Conservation (phyloP, 1,140 invertebrate genomes). For the Bradysia coprophila region DNA sequence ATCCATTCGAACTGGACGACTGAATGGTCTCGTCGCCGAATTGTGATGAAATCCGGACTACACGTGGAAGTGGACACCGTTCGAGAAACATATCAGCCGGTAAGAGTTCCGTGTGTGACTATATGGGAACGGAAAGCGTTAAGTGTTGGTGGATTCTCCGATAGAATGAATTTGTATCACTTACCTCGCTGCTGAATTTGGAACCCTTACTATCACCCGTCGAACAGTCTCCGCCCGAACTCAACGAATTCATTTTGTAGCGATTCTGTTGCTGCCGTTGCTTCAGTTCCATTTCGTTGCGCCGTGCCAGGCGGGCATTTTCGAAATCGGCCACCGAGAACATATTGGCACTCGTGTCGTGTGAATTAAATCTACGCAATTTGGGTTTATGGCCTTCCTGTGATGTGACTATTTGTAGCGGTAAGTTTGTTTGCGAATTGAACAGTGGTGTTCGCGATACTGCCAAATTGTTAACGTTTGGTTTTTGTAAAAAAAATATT, state of each 20-base stretch:
- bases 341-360: slow-evolving; percentile 23
- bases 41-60: slow-evolving; percentile 25
- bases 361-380: slow-evolving; percentile 21
- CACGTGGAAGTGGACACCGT: slow-evolving; percentile 31
- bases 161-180: slow-evolving; percentile 1
- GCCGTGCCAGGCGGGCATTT: slow-evolving; percentile 20
- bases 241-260: slow-evolving; percentile 11
- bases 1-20: slow-evolving; percentile 21
- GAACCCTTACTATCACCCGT: slow-evolving; percentile 23
- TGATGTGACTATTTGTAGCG: slow-evolving; percentile 4
- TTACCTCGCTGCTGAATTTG: slow-evolving; percentile 17
- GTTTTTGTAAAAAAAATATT: slow-evolving; percentile 6
- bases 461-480: not conserved
- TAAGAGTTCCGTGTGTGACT: slow-evolving; percentile 14
- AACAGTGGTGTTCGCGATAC: slow-evolving; percentile 2
- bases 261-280: slow-evolving; percentile 13
- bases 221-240: slow-evolving; percentile 18
- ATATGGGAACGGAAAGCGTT: slow-evolving; percentile 1
- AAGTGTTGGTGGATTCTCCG: no score
- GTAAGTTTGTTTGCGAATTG: slow-evolving; percentile 6
- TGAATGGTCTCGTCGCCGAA: slow-evolving; percentile 19
- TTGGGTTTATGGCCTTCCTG: slow-evolving; percentile 19
- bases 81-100: slow-evolving; percentile 28
- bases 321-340: slow-evolving; percentile 24
- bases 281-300: slow-evolving; percentile 22